A percentile compares a stretch with the other conserved stretches of the same genome.
Conservation (phyloP, 2,888 invertebrate species). For the Synanthedon vespiformis region DNA sequence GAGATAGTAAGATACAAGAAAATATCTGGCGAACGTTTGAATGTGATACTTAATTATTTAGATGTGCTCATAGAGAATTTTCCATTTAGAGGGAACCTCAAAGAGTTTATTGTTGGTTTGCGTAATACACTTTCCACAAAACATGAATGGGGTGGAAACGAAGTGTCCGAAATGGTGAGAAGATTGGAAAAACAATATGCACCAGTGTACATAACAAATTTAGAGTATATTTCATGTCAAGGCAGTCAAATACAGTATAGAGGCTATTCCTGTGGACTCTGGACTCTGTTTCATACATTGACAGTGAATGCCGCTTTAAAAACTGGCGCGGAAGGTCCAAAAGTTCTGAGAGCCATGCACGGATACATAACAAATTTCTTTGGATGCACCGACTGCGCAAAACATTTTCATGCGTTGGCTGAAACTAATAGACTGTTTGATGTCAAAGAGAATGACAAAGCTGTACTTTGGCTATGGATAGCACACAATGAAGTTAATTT, state of each 20-base stretch:
- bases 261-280: constrained; percentile 94
- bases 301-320: constrained; percentile 80
- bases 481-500: constrained; percentile 95
- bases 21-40: constrained; percentile 78
- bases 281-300: constrained; percentile 94
- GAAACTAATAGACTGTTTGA: constrained; percentile 75
- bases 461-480: constrained; percentile 92
- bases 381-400: constrained; percentile 90
- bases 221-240: constrained; percentile 82
- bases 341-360: constrained; percentile 84
- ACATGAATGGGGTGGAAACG: constrained; percentile 68
- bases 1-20: constrained; percentile 81
- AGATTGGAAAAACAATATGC: constrained; percentile 62
- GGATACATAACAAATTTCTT: constrained; percentile 93
- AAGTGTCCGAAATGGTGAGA: constrained; percentile 69
- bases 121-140: constrained; percentile 61
- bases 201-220: constrained; percentile 66
- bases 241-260: constrained; percentile 81
- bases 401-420: constrained; percentile 92
- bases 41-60: constrained; percentile 81
- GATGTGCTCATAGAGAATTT: constrained; percentile 80
- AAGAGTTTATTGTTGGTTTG: constrained; percentile 73
- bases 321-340: constrained; percentile 68
- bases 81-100: constrained; percentile 78
- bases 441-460: constrained; percentile 78